These are phyloP conservation scores for Meteorus cinctellus DNA, from an alignment of 2,888 invertebrate species.

Conservation along the genomic window DNA sequence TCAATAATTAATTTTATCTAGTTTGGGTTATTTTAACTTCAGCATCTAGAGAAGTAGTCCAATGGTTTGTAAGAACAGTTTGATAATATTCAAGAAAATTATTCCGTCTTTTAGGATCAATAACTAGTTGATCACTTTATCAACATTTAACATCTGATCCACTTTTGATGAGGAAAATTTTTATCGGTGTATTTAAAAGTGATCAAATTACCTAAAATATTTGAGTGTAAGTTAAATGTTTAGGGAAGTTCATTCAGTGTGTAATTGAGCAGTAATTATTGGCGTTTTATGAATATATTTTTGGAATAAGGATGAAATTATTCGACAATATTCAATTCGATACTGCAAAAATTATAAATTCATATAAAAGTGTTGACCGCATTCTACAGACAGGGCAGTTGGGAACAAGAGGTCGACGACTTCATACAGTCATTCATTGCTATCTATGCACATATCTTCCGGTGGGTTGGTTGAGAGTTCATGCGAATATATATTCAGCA, in stretches of 20 bases:
- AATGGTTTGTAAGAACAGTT: no score
- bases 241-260: no score
- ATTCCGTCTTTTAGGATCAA: no score
- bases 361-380: conserved; percentile 7
- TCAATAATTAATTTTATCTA: background rate
- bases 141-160: no score
- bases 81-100: no score
- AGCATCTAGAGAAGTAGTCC: no score
- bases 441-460: conserved; percentile 41
- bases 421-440: conserved; percentile 20
- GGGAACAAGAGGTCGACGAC: conserved; percentile 31
- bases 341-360: background rate
- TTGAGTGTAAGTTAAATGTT: no score
- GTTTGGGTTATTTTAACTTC: background rate
- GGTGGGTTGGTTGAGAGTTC: conserved; percentile 11
- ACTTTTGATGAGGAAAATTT: no score
- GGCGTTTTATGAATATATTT: background rate
- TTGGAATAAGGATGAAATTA: background rate
- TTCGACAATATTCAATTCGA: background rate
- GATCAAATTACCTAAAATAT: no score
- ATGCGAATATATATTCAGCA: conserved; percentile 8
- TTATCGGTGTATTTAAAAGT: no score
- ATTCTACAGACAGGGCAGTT: background rate
- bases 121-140: no score
- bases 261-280: background rate